A percentile compares a stretch with the other conserved stretches of the same genome.
Conservation (phyloP, 1,140 invertebrate species). For the Alviniconcha marisindica region DNA sequence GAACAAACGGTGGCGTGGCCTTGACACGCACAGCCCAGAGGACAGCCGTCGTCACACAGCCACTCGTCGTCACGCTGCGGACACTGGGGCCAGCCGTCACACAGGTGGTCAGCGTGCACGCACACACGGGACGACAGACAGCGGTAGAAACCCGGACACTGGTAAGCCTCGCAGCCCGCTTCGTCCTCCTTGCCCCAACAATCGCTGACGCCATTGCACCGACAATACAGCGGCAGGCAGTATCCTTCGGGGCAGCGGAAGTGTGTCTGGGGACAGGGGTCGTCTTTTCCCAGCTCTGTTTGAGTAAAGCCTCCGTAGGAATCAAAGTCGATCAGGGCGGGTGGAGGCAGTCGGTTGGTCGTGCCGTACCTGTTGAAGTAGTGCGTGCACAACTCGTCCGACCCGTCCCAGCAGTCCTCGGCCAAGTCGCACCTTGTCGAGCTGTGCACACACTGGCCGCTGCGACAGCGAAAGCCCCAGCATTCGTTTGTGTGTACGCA, state of each 20-base stretch:
- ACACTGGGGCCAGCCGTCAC: conserved; percentile 38
- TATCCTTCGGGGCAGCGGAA: conserved; percentile 18
- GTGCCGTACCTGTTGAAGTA: background rate
- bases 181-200: conserved; percentile 23
- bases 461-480: background rate
- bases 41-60: conserved; percentile 29
- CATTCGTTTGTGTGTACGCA: background rate
- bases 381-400: background rate
- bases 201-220: conserved; percentile 32
- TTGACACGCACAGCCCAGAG: conserved; percentile 51
- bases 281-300: background rate
- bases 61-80: conserved; percentile 43
- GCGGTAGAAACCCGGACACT: conserved; percentile 41
- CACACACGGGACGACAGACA: conserved; percentile 34
- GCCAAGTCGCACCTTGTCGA: background rate
- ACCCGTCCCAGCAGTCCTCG: conserved; percentile 35
- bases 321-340: conserved; percentile 1
- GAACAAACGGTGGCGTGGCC: conserved; percentile 20
- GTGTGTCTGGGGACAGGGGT: conserved; percentile 16
- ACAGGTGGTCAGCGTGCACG: conserved; percentile 25
- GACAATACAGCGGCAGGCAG: conserved; percentile 15
- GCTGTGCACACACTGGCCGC: conserved; percentile 1
- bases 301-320: background rate
- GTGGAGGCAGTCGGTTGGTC: background rate
- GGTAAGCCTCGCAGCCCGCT: background rate